phyloP scores from a whole-genome alignment of 1,140 invertebrate genomes.

The Chironomus tepperi region DNA sequence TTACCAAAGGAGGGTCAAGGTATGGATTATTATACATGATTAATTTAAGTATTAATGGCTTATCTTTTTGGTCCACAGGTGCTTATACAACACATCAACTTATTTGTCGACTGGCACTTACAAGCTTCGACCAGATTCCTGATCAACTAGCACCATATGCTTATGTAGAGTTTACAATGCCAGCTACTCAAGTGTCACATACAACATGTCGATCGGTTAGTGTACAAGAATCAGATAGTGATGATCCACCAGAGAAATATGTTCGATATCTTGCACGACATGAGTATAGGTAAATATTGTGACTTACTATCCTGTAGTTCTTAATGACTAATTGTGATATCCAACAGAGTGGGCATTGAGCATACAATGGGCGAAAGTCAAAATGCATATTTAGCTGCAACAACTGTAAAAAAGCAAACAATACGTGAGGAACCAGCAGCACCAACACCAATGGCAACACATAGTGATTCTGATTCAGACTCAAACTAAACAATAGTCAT shows the following conservation, averaged over 20 bases:
- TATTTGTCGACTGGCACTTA: conserved; percentile 85
- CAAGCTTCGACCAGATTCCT: conserved; percentile 95
- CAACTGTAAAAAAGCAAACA: conserved; percentile 41
- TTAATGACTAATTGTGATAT: conserved; percentile 26
- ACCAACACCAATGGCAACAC: conserved; percentile 41
- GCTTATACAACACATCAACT: conserved; percentile 94
- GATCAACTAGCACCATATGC: conserved; percentile 80
- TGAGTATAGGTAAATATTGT: conserved; percentile 70
- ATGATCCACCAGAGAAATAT: conserved; percentile 96
- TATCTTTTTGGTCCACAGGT: conserved; percentile 50
- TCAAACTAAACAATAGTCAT: conserved; percentile 34
- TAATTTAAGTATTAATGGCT: no score
- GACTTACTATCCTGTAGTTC: neutral
- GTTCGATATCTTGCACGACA: conserved; percentile 94
- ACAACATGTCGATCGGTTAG: conserved; percentile 93
- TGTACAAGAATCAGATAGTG: conserved; percentile 77
- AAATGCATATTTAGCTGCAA: conserved; percentile 65
- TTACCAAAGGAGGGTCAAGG: conserved; percentile 96
- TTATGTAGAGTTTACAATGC: conserved; percentile 97
- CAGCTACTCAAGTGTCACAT: conserved; percentile 93
- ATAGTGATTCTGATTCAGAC: conserved; percentile 47
- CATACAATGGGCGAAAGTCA: conserved; percentile 67
- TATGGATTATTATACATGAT: conserved; percentile 38
- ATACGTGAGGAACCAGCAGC: conserved; percentile 41
- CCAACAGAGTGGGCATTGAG: conserved; percentile 69